Evolutionary conservation across 2,888 invertebrate genomes (phyloP).

Genomic region (Ceraclea dissimilis): DNA sequence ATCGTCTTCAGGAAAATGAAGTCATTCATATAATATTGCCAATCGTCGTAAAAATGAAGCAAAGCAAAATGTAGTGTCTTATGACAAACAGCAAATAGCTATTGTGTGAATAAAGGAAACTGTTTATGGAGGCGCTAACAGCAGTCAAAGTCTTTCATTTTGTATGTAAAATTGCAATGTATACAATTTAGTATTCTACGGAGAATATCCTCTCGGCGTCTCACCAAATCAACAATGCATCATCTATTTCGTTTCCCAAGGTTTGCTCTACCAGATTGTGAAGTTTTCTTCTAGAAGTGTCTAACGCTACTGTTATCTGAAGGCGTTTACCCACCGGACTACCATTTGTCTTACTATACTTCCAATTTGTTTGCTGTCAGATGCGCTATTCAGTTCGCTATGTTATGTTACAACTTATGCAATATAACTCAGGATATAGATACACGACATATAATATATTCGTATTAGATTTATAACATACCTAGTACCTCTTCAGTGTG

Average conservation of each 20-base stretch:
- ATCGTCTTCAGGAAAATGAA: too few species aligned
- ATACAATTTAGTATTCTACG: neutral
- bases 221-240: slow-evolving; percentile 2
- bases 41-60: too few species aligned
- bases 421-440: neutral
- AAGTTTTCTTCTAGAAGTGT: neutral
- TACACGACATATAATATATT: too few species aligned
- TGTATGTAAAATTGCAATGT: neutral
- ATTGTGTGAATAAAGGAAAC: too few species aligned
- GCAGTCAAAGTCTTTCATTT: too few species aligned
- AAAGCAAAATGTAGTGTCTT: too few species aligned
- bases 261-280: neutral
- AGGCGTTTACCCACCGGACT: slow-evolving; percentile 15
- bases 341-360: slow-evolving; percentile 25
- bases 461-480: too few species aligned
- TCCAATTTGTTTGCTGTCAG: slow-evolving; percentile 26
- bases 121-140: too few species aligned
- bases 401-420: neutral
- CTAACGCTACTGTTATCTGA: slow-evolving; percentile 7
- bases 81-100: too few species aligned
- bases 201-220: neutral
- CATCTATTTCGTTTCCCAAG: neutral
- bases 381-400: slow-evolving; percentile 13
- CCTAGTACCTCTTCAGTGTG: too few species aligned
- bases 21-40: too few species aligned